These are phyloP conservation scores for Ligdia adustata DNA, from an alignment of 2,888 invertebrate species.

Conservation along the genomic window DNA sequence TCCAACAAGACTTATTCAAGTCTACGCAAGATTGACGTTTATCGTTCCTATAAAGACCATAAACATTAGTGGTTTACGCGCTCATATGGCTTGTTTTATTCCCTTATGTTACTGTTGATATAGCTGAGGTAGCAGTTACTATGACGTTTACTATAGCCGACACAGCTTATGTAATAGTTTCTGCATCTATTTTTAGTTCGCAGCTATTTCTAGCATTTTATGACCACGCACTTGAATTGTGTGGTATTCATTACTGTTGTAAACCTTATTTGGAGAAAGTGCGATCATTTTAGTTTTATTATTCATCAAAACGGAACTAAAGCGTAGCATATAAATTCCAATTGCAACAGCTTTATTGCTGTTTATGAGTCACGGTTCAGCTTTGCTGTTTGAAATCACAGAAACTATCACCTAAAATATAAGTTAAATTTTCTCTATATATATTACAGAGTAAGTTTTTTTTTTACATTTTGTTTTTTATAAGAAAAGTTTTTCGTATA, in stretches of 20 bases:
- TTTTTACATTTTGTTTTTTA: too few species aligned
- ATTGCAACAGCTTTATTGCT: too few species aligned
- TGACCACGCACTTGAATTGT: slow-evolving; percentile 8
- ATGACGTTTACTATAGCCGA: slow-evolving; percentile 1
- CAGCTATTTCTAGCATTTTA: slow-evolving; percentile 10
- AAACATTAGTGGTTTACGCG: slow-evolving; percentile 39
- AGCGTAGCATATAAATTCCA: too few species aligned
- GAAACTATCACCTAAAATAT: too few species aligned
- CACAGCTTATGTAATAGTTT: slow-evolving; percentile 3
- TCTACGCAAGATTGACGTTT: slow-evolving; percentile 47
- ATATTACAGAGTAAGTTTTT: too few species aligned
- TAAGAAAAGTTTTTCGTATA: too few species aligned
- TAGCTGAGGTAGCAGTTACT: slow-evolving; percentile 1
- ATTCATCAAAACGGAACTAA: too few species aligned
- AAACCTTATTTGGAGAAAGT: slow-evolving; percentile 7
- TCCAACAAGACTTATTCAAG: slow-evolving; percentile 23
- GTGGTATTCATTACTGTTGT: slow-evolving; percentile 7
- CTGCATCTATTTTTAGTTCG: not conserved
- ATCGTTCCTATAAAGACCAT: slow-evolving; percentile 38
- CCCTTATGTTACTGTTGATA: slow-evolving; percentile 31
- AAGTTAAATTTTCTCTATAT: too few species aligned
- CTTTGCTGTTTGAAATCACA: too few species aligned
- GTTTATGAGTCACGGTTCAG: too few species aligned
- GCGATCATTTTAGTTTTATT: slow-evolving; percentile 11
- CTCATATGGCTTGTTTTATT: slow-evolving; percentile 39